Percentiles rank a stretch among this genome's conserved stretches.
phyloP scores from a whole-genome alignment of 2,797 vertebrate genomes.

The Falco berigora region DNA sequence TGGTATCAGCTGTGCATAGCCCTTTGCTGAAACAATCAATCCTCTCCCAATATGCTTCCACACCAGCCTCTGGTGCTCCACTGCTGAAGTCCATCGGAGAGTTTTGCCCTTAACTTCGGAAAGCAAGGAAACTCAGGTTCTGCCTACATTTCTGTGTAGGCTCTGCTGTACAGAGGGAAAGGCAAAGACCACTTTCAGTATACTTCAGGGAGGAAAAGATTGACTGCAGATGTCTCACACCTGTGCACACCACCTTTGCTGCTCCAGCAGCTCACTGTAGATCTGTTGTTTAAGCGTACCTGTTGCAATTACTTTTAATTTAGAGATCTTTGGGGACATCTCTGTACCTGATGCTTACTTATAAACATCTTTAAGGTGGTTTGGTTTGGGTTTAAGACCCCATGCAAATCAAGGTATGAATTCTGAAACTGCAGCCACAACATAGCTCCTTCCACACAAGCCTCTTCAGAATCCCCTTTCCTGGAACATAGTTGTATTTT shows the following conservation, averaged over 20 bases:
- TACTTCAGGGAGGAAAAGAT: conserved; percentile 22
- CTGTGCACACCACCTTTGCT: conserved; percentile 52
- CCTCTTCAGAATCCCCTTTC: not conserved
- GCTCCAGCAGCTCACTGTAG: conserved; percentile 56
- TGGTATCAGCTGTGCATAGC: not conserved
- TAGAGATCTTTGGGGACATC: conserved; percentile 26
- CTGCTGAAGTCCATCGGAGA: no score
- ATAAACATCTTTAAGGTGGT: conserved; percentile 22
- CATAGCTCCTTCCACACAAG: not conserved
- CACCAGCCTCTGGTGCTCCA: not conserved
- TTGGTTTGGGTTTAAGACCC: not conserved
- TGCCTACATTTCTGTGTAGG: not conserved
- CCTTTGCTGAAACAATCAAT: not conserved
- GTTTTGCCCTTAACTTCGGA: not conserved
- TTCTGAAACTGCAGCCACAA: not conserved
- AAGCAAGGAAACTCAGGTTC: not conserved
- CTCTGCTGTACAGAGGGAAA: not conserved
- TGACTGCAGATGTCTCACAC: conserved; percentile 59
- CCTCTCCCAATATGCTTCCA: not conserved
- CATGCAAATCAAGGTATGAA: not conserved
- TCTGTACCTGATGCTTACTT: conserved; percentile 42
- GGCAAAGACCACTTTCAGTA: conserved; percentile 38
- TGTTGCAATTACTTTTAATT: conserved; percentile 58
- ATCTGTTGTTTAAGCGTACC: conserved; percentile 60
- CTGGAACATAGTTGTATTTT: not conserved